Percentiles rank a stretch among this genome's conserved stretches.
phyloP scores from a whole-genome alignment of 2,888 invertebrate genomes.

The Hipparchia semele region DNA sequence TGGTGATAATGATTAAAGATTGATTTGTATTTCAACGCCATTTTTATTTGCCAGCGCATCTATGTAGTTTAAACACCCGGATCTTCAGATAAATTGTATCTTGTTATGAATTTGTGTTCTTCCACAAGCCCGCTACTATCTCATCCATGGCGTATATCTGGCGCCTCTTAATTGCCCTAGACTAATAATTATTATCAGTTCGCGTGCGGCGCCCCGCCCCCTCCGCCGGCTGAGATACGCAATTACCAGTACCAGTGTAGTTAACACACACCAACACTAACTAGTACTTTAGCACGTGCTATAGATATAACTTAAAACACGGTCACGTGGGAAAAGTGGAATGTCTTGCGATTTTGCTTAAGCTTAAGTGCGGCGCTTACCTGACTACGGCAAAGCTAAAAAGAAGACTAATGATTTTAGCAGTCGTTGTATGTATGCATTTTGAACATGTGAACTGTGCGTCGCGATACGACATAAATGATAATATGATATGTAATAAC shows the following conservation, averaged over 20 bases:
- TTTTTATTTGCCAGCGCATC: not conserved
- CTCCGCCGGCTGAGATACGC: constrained; percentile 56
- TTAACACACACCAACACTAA: constrained; percentile 42
- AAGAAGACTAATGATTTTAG: no score
- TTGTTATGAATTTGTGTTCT: constrained; percentile 27
- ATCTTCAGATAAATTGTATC: constrained; percentile 20
- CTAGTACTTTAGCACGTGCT: constrained; percentile 55
- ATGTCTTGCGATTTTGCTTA: not conserved
- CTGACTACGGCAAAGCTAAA: no score
- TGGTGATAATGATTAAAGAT: no score
- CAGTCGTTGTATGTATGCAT: no score
- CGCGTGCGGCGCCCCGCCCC: constrained; percentile 69
- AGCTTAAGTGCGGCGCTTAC: not conserved
- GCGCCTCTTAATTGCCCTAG: constrained; percentile 80
- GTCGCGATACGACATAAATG: not conserved
- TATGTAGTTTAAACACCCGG: constrained; percentile 15
- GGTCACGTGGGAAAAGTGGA: constrained; percentile 46
- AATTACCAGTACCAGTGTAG: constrained; percentile 47
- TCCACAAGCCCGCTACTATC: constrained; percentile 40
- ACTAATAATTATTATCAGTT: constrained; percentile 79
- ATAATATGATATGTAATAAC: not conserved
- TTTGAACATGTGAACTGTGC: no score
- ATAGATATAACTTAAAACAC: constrained; percentile 46
- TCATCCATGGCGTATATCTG: constrained; percentile 72
- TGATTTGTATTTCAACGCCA: not conserved